phyloP scores from a whole-genome alignment of 2,888 invertebrate genomes.

The Cataglyphis albicans region DNA sequence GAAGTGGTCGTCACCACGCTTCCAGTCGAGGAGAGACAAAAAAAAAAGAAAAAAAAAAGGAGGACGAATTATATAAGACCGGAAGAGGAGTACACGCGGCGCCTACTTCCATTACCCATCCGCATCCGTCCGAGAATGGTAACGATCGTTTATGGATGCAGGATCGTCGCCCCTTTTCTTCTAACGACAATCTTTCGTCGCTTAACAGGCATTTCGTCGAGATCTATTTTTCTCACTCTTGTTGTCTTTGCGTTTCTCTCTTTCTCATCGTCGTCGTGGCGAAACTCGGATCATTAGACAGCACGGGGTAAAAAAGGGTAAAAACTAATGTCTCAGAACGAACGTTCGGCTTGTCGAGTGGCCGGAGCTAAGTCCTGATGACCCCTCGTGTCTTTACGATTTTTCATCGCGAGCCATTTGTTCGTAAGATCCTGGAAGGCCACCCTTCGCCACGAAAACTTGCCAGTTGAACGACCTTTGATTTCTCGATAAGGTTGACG shows the following conservation, averaged over 20 bases:
- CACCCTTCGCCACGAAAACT: slow-evolving; percentile 28
- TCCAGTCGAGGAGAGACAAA: not conserved
- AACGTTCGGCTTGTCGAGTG: slow-evolving; percentile 80
- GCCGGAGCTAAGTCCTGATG: slow-evolving; percentile 73
- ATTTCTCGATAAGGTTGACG: slow-evolving; percentile 40
- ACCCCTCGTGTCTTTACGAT: slow-evolving; percentile 81
- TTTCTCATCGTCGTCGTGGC: slow-evolving; percentile 59
- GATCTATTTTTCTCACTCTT: slow-evolving; percentile 67
- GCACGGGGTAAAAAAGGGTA: slow-evolving; percentile 80
- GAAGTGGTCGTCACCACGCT: slow-evolving; percentile 47
- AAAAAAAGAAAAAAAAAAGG: slow-evolving; percentile 38
- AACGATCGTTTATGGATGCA: slow-evolving; percentile 75
- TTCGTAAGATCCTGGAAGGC: slow-evolving; percentile 54
- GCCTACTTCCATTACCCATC: slow-evolving; percentile 48
- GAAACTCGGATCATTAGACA: slow-evolving; percentile 85
- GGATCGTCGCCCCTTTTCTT: slow-evolving; percentile 66
- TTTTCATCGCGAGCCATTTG: slow-evolving; percentile 83
- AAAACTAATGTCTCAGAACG: slow-evolving; percentile 86
- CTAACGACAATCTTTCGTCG: slow-evolving; percentile 76
- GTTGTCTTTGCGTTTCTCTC: slow-evolving; percentile 28
- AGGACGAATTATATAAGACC: slow-evolving; percentile 72
- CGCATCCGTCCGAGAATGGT: slow-evolving; percentile 72
- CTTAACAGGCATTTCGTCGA: slow-evolving; percentile 80
- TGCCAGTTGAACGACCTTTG: slow-evolving; percentile 56
- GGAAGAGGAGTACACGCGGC: slow-evolving; percentile 68